These are phyloP conservation scores for Cheirogaleus major DNA, from an alignment of 2,797 vertebrate genomes.

Conservation along the genomic window DNA sequence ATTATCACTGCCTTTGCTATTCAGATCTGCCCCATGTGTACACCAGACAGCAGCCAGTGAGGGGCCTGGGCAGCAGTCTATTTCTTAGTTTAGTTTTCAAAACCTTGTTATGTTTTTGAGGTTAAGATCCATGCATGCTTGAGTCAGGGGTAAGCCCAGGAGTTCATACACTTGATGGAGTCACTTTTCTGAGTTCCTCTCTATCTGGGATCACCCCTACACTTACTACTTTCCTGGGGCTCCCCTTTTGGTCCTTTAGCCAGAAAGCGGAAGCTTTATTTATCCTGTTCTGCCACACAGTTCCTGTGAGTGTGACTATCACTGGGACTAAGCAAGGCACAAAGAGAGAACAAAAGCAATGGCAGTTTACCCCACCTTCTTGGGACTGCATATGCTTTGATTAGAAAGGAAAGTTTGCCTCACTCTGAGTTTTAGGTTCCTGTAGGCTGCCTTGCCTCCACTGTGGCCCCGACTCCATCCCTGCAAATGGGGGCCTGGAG, in stretches of 20 bases:
- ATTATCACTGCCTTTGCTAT: not conserved
- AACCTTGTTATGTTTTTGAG: not conserved
- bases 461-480: not conserved
- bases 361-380: accelerated
- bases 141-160: not conserved
- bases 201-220: not conserved
- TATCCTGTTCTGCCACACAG: not conserved
- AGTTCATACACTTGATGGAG: not conserved
- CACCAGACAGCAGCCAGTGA: not conserved
- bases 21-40: not conserved
- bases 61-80: not conserved
- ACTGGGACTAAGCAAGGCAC: not conserved
- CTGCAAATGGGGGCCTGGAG: not conserved
- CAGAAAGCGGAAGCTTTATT: not conserved
- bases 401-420: not conserved
- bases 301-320: not conserved
- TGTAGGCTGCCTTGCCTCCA: not conserved
- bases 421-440: not conserved
- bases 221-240: not conserved
- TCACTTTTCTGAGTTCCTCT: not conserved
- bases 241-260: not conserved
- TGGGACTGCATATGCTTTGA: not conserved
- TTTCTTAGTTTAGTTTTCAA: not conserved
- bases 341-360: not conserved
- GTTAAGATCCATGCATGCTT: not conserved